A percentile compares a stretch with the other conserved stretches of the same genome.
Conservation (phyloP, 2,113 vertebrate species). For the Benitochromis conjunctus region DNA sequence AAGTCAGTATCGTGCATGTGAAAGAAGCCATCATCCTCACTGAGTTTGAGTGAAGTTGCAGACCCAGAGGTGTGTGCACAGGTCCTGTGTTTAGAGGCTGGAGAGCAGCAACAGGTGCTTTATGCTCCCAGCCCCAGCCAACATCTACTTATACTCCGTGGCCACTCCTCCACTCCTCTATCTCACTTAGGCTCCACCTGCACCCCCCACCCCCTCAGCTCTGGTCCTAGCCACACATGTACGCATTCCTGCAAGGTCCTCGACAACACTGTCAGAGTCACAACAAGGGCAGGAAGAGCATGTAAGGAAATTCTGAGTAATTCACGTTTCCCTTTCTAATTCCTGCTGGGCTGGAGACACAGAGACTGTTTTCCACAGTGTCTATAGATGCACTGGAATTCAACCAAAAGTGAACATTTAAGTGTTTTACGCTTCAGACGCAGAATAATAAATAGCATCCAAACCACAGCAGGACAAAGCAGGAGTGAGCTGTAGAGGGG, state of each 20-base stretch:
- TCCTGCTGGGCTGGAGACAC: background rate
- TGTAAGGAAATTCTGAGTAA: background rate
- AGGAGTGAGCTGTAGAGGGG: background rate
- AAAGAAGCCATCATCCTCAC: conserved; percentile 42
- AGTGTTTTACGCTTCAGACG: background rate
- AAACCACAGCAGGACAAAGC: background rate
- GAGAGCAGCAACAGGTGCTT: conserved; percentile 67
- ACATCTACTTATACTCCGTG: conserved; percentile 57
- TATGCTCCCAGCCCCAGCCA: conserved; percentile 28
- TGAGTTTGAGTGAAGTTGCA: background rate
- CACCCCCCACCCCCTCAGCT: background rate
- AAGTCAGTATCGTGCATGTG: conserved; percentile 17
- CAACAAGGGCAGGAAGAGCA: background rate
- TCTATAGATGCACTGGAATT: background rate
- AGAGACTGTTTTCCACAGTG: background rate
- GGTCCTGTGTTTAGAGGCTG: background rate
- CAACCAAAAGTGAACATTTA: background rate
- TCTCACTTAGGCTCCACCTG: conserved; percentile 11
- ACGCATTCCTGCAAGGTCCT: conserved; percentile 21
- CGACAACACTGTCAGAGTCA: background rate
- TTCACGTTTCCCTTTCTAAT: background rate
- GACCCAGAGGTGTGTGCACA: background rate
- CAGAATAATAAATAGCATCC: background rate
- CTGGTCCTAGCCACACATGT: background rate
- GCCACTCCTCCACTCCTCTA: conserved; percentile 18